A percentile compares a stretch with the other conserved stretches of the same genome.
Conservation (phyloP, 2,888 invertebrate genomes). For the Melolontha melolontha region DNA sequence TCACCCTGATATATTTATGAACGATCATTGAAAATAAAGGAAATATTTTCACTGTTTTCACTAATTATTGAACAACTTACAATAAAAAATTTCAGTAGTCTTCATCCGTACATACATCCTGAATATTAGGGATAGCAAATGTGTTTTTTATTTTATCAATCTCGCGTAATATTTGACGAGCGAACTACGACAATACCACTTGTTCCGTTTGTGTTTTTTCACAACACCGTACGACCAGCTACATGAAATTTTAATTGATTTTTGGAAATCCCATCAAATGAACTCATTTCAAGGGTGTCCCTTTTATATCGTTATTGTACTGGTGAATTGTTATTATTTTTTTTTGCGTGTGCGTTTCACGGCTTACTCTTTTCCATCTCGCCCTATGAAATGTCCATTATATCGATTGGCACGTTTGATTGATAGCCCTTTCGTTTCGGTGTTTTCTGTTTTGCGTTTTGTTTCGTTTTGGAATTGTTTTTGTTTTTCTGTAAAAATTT, state of each 20-base stretch:
- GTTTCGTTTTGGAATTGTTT: constrained; percentile 16
- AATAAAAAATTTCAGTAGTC: too few species aligned
- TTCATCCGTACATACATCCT: too few species aligned
- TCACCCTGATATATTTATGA: too few species aligned
- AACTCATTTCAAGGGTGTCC: constrained; percentile 23
- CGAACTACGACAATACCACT: background rate
- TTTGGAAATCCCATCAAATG: constrained; percentile 32
- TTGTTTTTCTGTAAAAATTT: constrained; percentile 11
- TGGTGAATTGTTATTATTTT: constrained; percentile 27
- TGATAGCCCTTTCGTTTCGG: constrained; percentile 27
- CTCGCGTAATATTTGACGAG: too few species aligned
- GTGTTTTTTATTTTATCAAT: too few species aligned
- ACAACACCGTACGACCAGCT: background rate
- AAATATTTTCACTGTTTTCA: too few species aligned
- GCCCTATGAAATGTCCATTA: constrained; percentile 31
- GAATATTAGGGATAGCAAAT: too few species aligned
- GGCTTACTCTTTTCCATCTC: constrained; percentile 26
- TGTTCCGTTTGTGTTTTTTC: constrained; percentile 6
- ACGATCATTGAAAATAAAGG: too few species aligned
- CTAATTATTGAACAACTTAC: too few species aligned
- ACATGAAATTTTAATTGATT: constrained; percentile 35
- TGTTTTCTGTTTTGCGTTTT: constrained; percentile 15
- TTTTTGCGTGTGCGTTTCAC: background rate
- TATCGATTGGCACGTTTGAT: constrained; percentile 34
- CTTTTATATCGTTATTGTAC: constrained; percentile 23